Conservation (phyloP, 2,113 vertebrate species). For the Mugil cephalus region DNA sequence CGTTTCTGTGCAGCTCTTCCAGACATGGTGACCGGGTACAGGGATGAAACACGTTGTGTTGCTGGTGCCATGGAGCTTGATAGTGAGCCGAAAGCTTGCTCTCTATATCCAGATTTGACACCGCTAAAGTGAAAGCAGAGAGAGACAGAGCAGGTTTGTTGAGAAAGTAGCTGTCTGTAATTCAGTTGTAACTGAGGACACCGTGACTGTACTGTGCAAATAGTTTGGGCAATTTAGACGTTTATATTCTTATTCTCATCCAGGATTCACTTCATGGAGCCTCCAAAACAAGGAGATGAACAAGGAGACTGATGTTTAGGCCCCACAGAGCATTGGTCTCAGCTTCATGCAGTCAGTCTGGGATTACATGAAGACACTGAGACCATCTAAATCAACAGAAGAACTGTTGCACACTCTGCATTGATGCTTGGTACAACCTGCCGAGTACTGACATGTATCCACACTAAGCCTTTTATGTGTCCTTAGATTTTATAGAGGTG, state of each 20-base stretch:
- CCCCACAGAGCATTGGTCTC: not conserved
- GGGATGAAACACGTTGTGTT: slow-evolving; percentile 93
- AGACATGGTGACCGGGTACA: slow-evolving; percentile 91
- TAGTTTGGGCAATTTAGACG: not conserved
- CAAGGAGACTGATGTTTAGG: not conserved
- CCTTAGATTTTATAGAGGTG: too few species aligned
- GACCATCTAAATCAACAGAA: not conserved
- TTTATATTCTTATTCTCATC: not conserved
- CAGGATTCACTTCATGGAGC: too few species aligned
- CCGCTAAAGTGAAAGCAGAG: slow-evolving; percentile 82
- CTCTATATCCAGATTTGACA: slow-evolving; percentile 96
- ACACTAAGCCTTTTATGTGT: too few species aligned
- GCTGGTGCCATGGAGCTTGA: slow-evolving; percentile 94
- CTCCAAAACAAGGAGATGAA: not conserved
- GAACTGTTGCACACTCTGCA: not conserved
- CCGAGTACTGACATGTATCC: too few species aligned
- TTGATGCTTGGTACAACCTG: not conserved
- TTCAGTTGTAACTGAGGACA: not conserved
- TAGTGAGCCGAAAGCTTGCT: slow-evolving; percentile 96
- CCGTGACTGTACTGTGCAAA: not conserved
- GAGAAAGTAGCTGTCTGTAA: not conserved
- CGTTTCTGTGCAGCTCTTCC: slow-evolving; percentile 93
- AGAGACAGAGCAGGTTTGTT: not conserved
- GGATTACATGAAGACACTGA: not conserved
- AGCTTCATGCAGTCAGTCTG: not conserved